Percentiles rank a stretch among this genome's conserved stretches.
Conservation (phyloP, 2,113 vertebrate species). For the Bubalus kerabau region DNA sequence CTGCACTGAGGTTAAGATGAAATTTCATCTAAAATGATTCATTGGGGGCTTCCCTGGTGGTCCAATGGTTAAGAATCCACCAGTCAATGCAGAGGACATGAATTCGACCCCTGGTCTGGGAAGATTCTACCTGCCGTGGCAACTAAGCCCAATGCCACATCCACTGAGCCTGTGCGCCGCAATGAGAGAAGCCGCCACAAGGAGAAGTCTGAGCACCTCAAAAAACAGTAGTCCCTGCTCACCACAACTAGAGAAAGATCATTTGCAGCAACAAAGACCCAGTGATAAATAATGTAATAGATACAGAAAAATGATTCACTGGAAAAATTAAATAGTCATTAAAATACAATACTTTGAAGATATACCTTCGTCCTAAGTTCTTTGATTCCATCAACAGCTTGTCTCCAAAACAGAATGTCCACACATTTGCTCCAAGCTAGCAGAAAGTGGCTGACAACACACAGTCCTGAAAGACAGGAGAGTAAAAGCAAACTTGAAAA, state of each 20-base stretch:
- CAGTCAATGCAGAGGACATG: background rate
- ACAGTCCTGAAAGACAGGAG: background rate
- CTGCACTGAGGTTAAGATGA: background rate
- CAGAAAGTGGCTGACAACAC: background rate
- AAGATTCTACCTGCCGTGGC: background rate
- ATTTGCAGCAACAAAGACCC: background rate
- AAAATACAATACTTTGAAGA: background rate
- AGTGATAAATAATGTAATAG: background rate
- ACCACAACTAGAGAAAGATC: background rate
- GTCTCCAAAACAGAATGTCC: background rate
- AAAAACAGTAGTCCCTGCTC: background rate
- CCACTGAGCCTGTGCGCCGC: rapidly evolving
- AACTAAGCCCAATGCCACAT: background rate
- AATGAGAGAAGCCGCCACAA: rapidly evolving
- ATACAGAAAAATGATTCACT: background rate
- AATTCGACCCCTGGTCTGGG: background rate
- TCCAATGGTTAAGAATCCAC: background rate
- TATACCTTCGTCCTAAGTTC: background rate
- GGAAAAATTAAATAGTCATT: background rate
- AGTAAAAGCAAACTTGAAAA: background rate
- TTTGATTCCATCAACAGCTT: background rate
- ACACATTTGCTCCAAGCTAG: background rate
- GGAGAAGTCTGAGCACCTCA: background rate
- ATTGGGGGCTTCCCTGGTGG: background rate
- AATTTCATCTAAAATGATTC: background rate